Evolutionary conservation across 92 coral and sea anemone species (phyloP).

Genomic region (Palythoa caribaeorum): DNA sequence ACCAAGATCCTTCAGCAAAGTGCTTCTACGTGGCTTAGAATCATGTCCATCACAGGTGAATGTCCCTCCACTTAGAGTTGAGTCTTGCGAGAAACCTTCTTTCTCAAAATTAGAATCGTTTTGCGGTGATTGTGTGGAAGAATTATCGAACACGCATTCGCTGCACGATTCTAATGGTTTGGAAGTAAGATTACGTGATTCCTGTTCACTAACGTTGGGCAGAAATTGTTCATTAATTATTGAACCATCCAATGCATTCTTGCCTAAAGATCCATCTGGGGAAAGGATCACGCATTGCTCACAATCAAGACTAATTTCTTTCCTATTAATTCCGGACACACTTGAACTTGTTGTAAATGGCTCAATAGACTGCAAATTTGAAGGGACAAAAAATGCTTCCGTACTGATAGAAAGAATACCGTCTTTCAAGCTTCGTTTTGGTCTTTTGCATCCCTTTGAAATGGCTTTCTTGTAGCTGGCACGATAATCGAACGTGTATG

Average conservation of each 20-base stretch:
- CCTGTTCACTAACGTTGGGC: neutral
- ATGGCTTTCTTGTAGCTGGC: conserved; percentile 84
- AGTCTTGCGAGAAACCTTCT: neutral
- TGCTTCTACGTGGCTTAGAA: neutral
- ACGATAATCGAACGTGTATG: conserved; percentile 78
- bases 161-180: neutral
- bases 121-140: neutral
- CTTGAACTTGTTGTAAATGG: neutral
- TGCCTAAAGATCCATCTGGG: neutral
- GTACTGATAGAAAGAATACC: conserved; percentile 1
- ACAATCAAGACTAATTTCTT: conserved; percentile 12
- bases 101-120: neutral
- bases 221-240: neutral
- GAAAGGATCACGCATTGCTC: neutral
- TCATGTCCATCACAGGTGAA: neutral
- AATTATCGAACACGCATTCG: neutral
- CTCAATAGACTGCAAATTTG: neutral
- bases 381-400: conserved; percentile 1
- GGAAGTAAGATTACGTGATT: neutral
- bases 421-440: conserved; percentile 28
- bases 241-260: neutral
- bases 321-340: neutral
- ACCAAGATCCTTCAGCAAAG: neutral
- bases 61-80: neutral
- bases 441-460: conserved; percentile 67